A percentile compares a stretch with the other conserved stretches of the same genome.
These are phyloP conservation scores for Eledone cirrhosa DNA, from an alignment of 2,888 invertebrate genomes.

Conservation along the genomic window DNA sequence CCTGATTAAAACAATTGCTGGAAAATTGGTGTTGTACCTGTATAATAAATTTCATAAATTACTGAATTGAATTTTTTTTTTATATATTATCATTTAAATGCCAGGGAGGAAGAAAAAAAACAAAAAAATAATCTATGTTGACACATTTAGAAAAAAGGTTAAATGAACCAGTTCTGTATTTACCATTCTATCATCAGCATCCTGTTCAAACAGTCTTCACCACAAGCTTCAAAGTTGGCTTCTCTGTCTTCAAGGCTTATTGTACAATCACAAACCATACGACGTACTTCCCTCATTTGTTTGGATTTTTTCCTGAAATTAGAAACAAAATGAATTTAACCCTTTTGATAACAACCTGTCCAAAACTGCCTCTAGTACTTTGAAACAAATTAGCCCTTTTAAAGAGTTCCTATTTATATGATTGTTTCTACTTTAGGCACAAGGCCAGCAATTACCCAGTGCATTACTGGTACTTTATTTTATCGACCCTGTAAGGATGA, in stretches of 20 bases:
- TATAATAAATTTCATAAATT: too few relatives aligned
- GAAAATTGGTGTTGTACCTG: too few relatives aligned
- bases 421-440: too few relatives aligned
- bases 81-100: neutral
- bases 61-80: neutral
- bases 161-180: conserved; percentile 48
- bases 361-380: too few relatives aligned
- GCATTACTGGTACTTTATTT: too few relatives aligned
- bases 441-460: too few relatives aligned
- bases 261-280: conserved; percentile 96
- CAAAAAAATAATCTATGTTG: neutral
- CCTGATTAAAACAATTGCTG: too few relatives aligned
- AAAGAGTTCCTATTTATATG: too few relatives aligned
- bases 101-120: neutral
- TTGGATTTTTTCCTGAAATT: conserved; percentile 68
- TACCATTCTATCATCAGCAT: conserved; percentile 98
- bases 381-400: too few relatives aligned
- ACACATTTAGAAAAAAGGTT: neutral
- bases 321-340: neutral
- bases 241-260: conserved; percentile 87
- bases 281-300: conserved; percentile 87
- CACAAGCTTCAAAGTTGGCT: conserved; percentile 87
- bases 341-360: too few relatives aligned
- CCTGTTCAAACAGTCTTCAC: conserved; percentile 94
- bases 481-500: too few relatives aligned